A percentile compares a stretch with the other conserved stretches of the same genome.
phyloP scores from a whole-genome alignment of 2,888 invertebrate species.

The Pandemis heparana region DNA sequence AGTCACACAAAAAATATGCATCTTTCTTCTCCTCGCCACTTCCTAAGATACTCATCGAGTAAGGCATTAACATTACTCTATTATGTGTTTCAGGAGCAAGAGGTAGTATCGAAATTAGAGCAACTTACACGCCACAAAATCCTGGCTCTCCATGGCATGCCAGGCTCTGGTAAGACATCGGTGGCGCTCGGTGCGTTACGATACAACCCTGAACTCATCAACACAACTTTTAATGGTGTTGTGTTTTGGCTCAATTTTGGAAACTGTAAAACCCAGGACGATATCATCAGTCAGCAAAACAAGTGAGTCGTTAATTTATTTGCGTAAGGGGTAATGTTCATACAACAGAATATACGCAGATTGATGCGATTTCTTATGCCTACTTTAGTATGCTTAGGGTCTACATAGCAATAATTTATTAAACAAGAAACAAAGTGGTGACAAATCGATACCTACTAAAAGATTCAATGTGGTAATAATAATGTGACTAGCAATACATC shows the following conservation, averaged over 20 bases:
- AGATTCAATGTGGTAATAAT: no score
- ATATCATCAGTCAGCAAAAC: conserved; percentile 75
- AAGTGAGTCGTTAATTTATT: conserved; percentile 58
- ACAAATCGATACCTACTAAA: no score
- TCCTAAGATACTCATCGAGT: no score
- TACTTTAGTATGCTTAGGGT: no score
- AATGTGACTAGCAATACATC: no score
- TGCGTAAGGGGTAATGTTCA: neutral
- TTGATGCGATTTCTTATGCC: no score
- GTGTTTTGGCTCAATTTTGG: conserved; percentile 86
- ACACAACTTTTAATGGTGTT: conserved; percentile 82
- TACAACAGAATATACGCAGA: neutral
- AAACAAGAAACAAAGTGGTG: neutral
- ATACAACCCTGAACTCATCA: conserved; percentile 78
- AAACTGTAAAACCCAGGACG: conserved; percentile 79
- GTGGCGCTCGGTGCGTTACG: conserved; percentile 87
- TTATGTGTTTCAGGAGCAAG: conserved; percentile 71
- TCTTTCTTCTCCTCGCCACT: no score
- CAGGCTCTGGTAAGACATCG: conserved; percentile 91
- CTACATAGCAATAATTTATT: no score
- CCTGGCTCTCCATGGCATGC: conserved; percentile 89
- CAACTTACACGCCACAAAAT: conserved; percentile 83
- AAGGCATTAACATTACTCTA: no score
- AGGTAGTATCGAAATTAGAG: conserved; percentile 77
- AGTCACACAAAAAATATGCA: no score